These are phyloP conservation scores for Pachycephala philippinensis DNA, from an alignment of 2,113 vertebrate genomes.

Conservation along the genomic window DNA sequence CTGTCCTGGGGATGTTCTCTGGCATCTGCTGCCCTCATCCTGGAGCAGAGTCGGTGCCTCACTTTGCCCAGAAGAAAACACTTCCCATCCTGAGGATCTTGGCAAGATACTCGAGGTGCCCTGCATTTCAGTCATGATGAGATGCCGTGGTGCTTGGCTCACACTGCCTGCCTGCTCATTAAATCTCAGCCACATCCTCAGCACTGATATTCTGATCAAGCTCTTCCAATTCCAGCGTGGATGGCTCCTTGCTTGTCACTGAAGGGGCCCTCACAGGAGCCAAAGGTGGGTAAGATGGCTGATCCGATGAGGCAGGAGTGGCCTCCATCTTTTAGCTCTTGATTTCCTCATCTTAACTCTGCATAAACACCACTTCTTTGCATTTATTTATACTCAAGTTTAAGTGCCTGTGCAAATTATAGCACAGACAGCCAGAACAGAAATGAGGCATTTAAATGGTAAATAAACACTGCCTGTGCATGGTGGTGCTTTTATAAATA, in stretches of 20 bases:
- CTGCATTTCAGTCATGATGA: accelerated
- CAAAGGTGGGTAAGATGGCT: neutral
- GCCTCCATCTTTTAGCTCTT: neutral
- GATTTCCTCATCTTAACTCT: slow-evolving; percentile 31
- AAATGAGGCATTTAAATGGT: slow-evolving; percentile 69
- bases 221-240: neutral
- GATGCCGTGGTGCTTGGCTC: neutral
- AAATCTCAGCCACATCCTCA: neutral
- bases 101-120: neutral
- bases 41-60: neutral
- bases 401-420: slow-evolving; percentile 72
- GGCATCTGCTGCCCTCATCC: neutral
- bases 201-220: neutral
- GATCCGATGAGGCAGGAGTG: neutral
- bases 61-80: neutral
- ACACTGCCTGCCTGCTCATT: accelerated
- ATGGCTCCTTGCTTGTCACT: neutral
- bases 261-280: neutral
- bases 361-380: slow-evolving; percentile 41
- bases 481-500: slow-evolving; percentile 56
- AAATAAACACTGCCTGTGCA: slow-evolving; percentile 62
- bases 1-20: neutral
- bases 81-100: neutral
- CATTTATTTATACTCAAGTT: slow-evolving; percentile 52
- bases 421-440: slow-evolving; percentile 62